Base-by-base conservation (phyloP, 2,888 invertebrate genomes). In the Eueremaeus valkanovi region DNA sequence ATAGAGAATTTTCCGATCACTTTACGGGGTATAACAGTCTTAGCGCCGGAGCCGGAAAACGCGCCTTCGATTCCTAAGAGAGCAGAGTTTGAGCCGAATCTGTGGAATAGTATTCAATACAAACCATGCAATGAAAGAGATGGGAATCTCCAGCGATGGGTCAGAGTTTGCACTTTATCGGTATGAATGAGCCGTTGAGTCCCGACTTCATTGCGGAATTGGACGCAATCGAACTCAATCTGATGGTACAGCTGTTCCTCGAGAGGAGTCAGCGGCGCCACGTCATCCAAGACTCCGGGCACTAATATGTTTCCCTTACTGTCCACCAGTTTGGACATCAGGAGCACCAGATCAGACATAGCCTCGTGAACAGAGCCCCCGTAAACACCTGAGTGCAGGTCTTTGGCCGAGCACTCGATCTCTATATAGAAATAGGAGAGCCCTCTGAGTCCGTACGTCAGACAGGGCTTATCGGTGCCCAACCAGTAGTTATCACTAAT, bases 401-500 rank as follows among this genome's bases (percentile, higher is more conserved):
- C 98, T 85, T 93, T 94, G 51, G 85, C 84, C 13, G 96, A 92
- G 83, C 97, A 93, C 82, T 90, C 89, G 13, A 98, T 88, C 84
- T 95, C 93, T 55, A 95, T 82, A 81, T 88, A 89, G 84, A 94
- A 99, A 84, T 97, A 97, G 82, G 92, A 92, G 77, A 95, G 87
- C 21, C 98, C 98, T 79, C 86, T 85, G 16, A 99, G 87, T 6
- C 98, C 98, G 84, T 98, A 98, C 0, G 97, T 97, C 77, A 99
- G 88, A 83, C 98, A 98, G 0, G 99, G 98, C 82, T 94, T 95
- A n/a, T 89, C 90, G 78, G 91, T 95, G 1, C 98, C 97, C 76
- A 99, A 85, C 98, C 98, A 99, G 83, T 98, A 99, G 85, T 97
- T 99, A 84, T 99, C 98, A 29, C 96, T 96, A 82, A 99, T 97